phyloP scores from a whole-genome alignment of 2,888 invertebrate genomes.

The Macaria liturata region DNA sequence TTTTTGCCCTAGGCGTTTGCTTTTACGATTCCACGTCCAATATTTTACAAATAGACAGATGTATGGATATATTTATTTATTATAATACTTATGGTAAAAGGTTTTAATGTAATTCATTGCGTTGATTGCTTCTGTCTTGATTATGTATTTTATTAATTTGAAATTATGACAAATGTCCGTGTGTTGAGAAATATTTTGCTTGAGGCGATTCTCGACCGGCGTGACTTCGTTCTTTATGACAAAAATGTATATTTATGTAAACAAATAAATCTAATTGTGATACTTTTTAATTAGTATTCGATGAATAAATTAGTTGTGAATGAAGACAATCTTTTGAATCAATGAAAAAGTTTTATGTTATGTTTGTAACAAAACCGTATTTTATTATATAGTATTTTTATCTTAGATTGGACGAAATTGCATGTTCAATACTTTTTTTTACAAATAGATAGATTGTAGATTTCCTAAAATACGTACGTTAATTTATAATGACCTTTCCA shows the following conservation, averaged over 20 bases:
- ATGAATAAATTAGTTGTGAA: slow-evolving; percentile 50
- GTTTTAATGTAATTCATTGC: slow-evolving; percentile 39
- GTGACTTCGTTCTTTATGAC: slow-evolving; percentile 29
- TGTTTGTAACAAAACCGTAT: no score
- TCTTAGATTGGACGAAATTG: no score
- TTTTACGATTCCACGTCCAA: slow-evolving; percentile 39
- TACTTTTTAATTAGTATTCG: slow-evolving; percentile 59
- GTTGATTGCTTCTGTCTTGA: slow-evolving; percentile 38
- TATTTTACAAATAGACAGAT: slow-evolving; percentile 20
- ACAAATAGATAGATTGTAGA: no score
- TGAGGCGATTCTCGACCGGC: slow-evolving; percentile 28
- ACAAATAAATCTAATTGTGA: slow-evolving; percentile 53
- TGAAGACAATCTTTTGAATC: slow-evolving; percentile 9
- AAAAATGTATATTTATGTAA: slow-evolving; percentile 34
- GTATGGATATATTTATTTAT: slow-evolving; percentile 27
- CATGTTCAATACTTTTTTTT: no score
- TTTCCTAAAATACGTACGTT: no score
- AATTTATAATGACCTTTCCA: no score
- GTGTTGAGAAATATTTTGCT: slow-evolving; percentile 25
- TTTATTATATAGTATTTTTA: no score
- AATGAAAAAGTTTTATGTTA: no score
- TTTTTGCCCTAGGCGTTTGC: slow-evolving; percentile 63
- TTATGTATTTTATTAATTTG: slow-evolving; percentile 33
- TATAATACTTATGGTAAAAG: slow-evolving; percentile 10
- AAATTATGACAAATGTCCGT: slow-evolving; percentile 22